A percentile compares a stretch with the other conserved stretches of the same genome.
phyloP scores from a whole-genome alignment of 2,888 invertebrate species.

The Aspidapion aeneum region DNA sequence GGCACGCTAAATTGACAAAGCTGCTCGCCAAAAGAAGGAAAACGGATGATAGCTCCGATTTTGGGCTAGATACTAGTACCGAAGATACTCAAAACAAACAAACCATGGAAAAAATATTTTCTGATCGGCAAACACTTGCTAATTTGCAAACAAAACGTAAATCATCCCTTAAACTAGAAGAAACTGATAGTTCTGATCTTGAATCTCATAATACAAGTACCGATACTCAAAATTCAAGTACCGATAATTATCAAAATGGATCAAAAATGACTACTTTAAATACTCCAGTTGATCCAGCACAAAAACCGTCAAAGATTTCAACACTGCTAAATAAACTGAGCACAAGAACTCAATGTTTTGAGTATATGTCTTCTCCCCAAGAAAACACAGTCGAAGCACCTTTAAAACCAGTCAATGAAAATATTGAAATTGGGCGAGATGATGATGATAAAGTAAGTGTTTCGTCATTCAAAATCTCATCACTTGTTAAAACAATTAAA shows the following conservation, averaged over 20 bases:
- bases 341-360: background rate
- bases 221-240: no score
- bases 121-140: background rate
- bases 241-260: no score
- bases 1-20: background rate
- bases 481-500: background rate
- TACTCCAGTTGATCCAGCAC: background rate
- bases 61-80: background rate
- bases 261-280: background rate
- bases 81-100: background rate
- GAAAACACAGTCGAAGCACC: background rate
- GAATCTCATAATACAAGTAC: background rate
- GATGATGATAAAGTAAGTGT: background rate
- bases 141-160: background rate
- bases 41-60: background rate
- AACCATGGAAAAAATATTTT: background rate
- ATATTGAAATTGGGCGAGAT: background rate
- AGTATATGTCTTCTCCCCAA: background rate
- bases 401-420: background rate
- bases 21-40: background rate
- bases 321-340: background rate
- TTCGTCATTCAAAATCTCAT: background rate
- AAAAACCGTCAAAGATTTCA: background rate
- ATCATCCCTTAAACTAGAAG: background rate
- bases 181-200: background rate